phyloP scores from a whole-genome alignment of 92 coral and sea anemone genomes.

The Scolanthus callimorphus region DNA sequence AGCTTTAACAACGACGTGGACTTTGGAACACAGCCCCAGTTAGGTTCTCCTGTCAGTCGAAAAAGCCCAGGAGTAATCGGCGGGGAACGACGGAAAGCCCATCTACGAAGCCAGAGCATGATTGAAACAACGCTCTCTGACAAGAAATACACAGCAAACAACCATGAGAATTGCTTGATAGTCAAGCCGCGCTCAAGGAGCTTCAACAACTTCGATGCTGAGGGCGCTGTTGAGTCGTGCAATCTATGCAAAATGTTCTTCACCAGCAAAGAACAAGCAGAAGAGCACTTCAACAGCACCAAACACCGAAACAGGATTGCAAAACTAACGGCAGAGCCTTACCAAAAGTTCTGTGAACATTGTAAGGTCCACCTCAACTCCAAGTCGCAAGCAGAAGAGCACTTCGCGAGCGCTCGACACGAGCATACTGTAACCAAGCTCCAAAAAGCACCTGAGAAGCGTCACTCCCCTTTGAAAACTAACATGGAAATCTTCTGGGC shows the following conservation, averaged over 20 bases:
- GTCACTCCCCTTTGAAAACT: slow-evolving; percentile 46
- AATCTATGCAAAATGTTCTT: slow-evolving; percentile 73
- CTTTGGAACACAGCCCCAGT: too few relatives aligned
- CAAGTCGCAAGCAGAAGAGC: slow-evolving; percentile 88
- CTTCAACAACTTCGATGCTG: slow-evolving; percentile 1
- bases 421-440: slow-evolving; percentile 88
- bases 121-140: too few relatives aligned
- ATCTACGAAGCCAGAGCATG: too few relatives aligned
- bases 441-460: slow-evolving; percentile 65
- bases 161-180: too few relatives aligned
- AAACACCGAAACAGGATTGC: slow-evolving; percentile 85
- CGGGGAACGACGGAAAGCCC: too few relatives aligned
- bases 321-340: slow-evolving; percentile 61
- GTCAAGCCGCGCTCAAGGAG: slow-evolving; percentile 16
- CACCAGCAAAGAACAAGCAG: slow-evolving; percentile 58
- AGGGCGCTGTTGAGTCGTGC: slow-evolving; percentile 28
- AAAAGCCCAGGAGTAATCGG: too few relatives aligned
- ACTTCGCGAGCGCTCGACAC: slow-evolving; percentile 89
- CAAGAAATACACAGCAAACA: too few relatives aligned
- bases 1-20: too few relatives aligned
- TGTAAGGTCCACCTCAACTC: slow-evolving; percentile 90
- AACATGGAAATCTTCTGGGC: slow-evolving; percentile 19
- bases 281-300: slow-evolving; percentile 85
- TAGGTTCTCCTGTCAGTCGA: too few relatives aligned
- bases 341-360: slow-evolving; percentile 70